Percentiles rank a stretch among this genome's conserved stretches.
phyloP scores from a whole-genome alignment of 2,888 invertebrate genomes.

The Cybosia mesomella region DNA sequence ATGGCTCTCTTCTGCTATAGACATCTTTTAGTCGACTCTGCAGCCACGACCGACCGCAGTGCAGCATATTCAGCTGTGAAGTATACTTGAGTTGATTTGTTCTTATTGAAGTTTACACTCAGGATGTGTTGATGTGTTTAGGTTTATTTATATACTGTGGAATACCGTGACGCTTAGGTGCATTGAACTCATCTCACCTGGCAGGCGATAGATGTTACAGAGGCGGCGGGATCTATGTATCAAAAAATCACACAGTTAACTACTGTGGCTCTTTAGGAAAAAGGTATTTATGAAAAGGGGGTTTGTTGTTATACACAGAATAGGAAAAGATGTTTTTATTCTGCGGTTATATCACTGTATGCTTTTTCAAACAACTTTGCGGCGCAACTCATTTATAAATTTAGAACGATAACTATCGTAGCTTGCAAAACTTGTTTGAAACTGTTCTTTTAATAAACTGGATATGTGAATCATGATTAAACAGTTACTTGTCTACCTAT shows the following conservation, averaged over 20 bases:
- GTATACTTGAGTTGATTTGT: too few relatives aligned
- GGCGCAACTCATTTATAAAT: neutral
- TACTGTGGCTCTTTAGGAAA: neutral
- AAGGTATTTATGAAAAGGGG: neutral
- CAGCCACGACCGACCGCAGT: too few relatives aligned
- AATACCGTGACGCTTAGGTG: neutral
- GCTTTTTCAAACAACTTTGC: neutral
- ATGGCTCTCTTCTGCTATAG: neutral
- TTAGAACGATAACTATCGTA: slow-evolving; percentile 4
- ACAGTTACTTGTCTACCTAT: slow-evolving; percentile 10
- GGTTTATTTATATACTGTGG: neutral
- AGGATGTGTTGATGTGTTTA: neutral
- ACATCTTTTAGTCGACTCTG: neutral
- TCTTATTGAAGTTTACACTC: neutral
- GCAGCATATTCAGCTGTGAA: too few relatives aligned
- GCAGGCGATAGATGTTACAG: neutral
- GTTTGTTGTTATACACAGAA: too few relatives aligned
- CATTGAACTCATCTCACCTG: neutral
- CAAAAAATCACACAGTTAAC: neutral
- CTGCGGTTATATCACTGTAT: neutral
- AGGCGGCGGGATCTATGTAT: neutral
- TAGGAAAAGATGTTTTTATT: too few relatives aligned
- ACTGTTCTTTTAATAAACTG: slow-evolving; percentile 12
- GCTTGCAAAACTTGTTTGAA: slow-evolving; percentile 14
- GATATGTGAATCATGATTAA: slow-evolving; percentile 14